Evolutionary conservation across 2,888 invertebrate species (phyloP).

Genomic region (Agrotis exclamationis): DNA sequence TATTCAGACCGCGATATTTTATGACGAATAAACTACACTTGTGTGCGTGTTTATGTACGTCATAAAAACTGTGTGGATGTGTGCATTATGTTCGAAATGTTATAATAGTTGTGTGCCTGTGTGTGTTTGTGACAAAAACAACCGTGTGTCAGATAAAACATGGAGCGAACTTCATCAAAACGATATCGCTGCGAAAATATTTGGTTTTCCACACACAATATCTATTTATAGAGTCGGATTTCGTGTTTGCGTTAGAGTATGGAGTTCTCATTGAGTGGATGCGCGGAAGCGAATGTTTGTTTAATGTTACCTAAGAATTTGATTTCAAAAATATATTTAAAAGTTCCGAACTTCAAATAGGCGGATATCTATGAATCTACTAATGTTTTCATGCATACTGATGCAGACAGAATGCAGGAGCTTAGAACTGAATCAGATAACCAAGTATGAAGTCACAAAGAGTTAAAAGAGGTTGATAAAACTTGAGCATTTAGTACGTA

Average conservation of each 20-base stretch:
- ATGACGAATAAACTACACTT: constrained; percentile 28
- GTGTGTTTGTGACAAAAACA: constrained; percentile 60
- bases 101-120: constrained; percentile 21
- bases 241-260: constrained; percentile 64
- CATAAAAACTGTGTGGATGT: constrained; percentile 29
- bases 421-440: too few species aligned
- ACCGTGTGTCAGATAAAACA: constrained; percentile 61
- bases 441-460: not conserved
- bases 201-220: constrained; percentile 69
- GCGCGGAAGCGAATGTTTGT: constrained; percentile 11
- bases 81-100: constrained; percentile 12
- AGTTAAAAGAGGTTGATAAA: not conserved
- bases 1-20: constrained; percentile 42
- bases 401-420: too few species aligned
- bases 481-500: too few species aligned
- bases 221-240: constrained; percentile 69
- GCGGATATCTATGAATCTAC: too few species aligned
- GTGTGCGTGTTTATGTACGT: constrained; percentile 19
- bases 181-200: constrained; percentile 66
- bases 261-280: not conserved
- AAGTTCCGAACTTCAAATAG: too few species aligned
- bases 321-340: too few species aligned
- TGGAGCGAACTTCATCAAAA: constrained; percentile 66
- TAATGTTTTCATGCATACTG: too few species aligned
- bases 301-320: not conserved